Percentiles rank a stretch among this genome's conserved stretches.
These are phyloP conservation scores for Melolontha melolontha DNA, from an alignment of 2,888 invertebrate genomes.

Conservation along the genomic window DNA sequence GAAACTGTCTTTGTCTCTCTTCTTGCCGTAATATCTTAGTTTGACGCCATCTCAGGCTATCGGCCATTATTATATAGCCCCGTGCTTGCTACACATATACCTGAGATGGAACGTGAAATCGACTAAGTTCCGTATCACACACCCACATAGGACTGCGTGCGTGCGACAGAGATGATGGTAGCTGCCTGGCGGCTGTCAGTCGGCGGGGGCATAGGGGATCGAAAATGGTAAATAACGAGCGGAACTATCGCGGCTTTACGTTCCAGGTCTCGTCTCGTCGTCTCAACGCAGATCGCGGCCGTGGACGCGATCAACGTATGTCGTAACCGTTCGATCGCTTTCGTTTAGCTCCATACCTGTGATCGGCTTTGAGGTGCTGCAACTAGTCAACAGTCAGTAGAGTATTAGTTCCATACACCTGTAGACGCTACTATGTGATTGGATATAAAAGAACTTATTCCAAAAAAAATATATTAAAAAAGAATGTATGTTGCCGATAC, in stretches of 20 bases:
- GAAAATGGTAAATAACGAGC: constrained; percentile 69
- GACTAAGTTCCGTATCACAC: constrained; percentile 48
- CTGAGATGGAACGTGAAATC: constrained; percentile 36
- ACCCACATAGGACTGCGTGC: constrained; percentile 54
- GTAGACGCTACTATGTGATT: constrained; percentile 67
- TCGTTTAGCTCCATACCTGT: constrained; percentile 54
- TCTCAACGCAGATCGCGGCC: constrained; percentile 14
- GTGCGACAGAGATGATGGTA: constrained; percentile 66
- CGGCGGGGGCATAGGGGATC: constrained; percentile 76
- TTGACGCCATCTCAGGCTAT: constrained; percentile 51
- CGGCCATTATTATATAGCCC: constrained; percentile 60
- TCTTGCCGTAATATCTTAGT: constrained; percentile 14
- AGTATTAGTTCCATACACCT: constrained; percentile 67
- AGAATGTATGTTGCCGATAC: constrained; percentile 59
- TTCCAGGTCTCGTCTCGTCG: constrained; percentile 42
- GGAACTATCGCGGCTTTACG: constrained; percentile 48
- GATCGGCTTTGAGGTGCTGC: constrained; percentile 61
- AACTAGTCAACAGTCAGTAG: constrained; percentile 66
- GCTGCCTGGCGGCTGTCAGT: constrained; percentile 68
- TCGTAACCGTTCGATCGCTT: constrained; percentile 46
- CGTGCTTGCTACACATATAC: constrained; percentile 30
- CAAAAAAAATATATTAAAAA: constrained; percentile 37
- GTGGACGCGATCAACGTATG: constrained; percentile 40
- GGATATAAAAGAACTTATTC: constrained; percentile 29
- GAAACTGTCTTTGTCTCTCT: constrained; percentile 51